phyloP scores from a whole-genome alignment of 2,113 vertebrate species.

The Ochotona curzoniae region DNA sequence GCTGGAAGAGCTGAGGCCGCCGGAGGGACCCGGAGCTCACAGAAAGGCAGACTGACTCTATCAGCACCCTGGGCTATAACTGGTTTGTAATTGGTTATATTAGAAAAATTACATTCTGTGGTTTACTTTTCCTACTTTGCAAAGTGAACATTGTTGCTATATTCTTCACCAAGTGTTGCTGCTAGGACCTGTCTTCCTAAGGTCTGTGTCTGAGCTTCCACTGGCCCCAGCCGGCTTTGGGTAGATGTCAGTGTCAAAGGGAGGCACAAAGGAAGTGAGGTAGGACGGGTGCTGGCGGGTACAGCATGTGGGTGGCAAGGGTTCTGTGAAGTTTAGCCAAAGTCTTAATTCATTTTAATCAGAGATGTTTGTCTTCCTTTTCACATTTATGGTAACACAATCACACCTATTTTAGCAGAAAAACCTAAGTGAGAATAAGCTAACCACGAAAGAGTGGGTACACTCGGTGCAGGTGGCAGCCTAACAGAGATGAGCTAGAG shows the following conservation, averaged over 20 bases:
- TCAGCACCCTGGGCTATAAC: too few relatives aligned
- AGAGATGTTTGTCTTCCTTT: not conserved
- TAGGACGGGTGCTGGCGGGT: too few relatives aligned
- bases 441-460: not conserved
- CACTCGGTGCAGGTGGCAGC: too few relatives aligned
- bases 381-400: not conserved
- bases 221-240: too few relatives aligned
- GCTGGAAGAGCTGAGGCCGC: not conserved
- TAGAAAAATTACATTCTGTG: not conserved
- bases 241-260: too few relatives aligned
- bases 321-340: not conserved
- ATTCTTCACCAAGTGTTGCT: not conserved
- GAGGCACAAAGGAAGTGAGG: rapidly evolving
- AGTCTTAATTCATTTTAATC: not conserved
- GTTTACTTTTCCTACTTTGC: not conserved
- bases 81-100: not conserved
- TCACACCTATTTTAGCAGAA: not conserved
- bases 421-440: not conserved
- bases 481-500: too few relatives aligned
- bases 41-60: not conserved
- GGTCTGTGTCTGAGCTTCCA: too few relatives aligned
- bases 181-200: not conserved
- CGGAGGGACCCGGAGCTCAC: not conserved
- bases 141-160: not conserved
- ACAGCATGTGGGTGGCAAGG: not conserved